Percentiles rank a stretch among this genome's conserved stretches.
phyloP scores from a whole-genome alignment of 2,888 invertebrate genomes.

The Neria commutata region DNA sequence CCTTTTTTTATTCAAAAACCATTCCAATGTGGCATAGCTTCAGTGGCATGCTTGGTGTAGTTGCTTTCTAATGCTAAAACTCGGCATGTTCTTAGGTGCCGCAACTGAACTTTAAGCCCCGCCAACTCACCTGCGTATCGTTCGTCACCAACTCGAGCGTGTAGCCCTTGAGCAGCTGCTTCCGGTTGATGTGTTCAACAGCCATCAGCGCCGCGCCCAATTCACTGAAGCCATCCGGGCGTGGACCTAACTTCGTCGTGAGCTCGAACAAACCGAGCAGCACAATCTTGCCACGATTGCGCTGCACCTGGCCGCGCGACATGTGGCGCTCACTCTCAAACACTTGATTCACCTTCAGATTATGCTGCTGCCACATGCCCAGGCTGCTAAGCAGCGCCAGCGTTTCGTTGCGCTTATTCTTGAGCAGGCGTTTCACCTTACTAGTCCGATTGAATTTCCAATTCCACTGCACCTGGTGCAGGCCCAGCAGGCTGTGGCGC shows the following conservation, averaged over 20 bases:
- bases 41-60: neutral
- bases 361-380: constrained; percentile 48
- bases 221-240: constrained; percentile 76
- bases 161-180: constrained; percentile 72
- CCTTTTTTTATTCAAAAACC: too few relatives aligned
- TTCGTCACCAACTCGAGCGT: constrained; percentile 78
- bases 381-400: constrained; percentile 30
- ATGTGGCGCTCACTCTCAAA: constrained; percentile 59
- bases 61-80: neutral
- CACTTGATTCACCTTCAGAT: constrained; percentile 60
- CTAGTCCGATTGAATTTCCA: constrained; percentile 46
- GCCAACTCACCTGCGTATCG: constrained; percentile 78
- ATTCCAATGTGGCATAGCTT: too few relatives aligned
- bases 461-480: constrained; percentile 21
- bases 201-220: constrained; percentile 80
- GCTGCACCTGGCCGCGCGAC: constrained; percentile 45
- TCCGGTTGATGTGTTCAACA: constrained; percentile 77
- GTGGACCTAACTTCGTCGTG: constrained; percentile 68
- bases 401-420: constrained; percentile 42
- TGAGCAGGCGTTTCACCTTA: constrained; percentile 48
- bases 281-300: constrained; percentile 65
- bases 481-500: neutral
- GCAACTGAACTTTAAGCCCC: constrained; percentile 6
- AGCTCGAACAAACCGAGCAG: constrained; percentile 83
- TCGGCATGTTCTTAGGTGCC: neutral